phyloP scores from a whole-genome alignment of 2,797 vertebrate species.

The Sebastolobus altivelis region DNA sequence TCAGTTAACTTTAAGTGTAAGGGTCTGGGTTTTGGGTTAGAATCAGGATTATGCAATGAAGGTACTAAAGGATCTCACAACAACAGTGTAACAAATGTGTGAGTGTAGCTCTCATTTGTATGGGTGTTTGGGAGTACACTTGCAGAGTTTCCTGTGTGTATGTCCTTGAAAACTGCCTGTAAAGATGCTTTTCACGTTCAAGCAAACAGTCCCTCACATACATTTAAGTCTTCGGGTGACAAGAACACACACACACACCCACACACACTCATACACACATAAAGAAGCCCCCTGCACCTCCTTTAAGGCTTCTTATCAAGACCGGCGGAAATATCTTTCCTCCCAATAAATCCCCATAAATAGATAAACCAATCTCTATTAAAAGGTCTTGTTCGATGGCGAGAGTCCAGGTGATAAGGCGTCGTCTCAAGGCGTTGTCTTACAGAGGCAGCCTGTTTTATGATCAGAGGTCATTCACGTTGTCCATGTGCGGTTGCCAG shows the following conservation, averaged over 20 bases:
- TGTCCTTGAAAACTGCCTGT: conserved; percentile 54
- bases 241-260: conserved; percentile 18
- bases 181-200: conserved; percentile 57
- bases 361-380: conserved; percentile 69
- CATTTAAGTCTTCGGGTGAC: conserved; percentile 49
- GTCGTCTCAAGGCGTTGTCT: conserved; percentile 39
- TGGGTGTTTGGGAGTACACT: conserved; percentile 18
- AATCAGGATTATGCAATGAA: neutral
- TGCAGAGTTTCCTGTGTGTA: neutral
- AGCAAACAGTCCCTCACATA: conserved; percentile 51
- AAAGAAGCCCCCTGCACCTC: conserved; percentile 14
- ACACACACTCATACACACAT: too few relatives aligned
- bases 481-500: conserved; percentile 48
- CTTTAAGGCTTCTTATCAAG: conserved; percentile 54
- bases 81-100: neutral
- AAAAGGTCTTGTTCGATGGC: conserved; percentile 56
- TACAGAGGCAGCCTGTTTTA: conserved; percentile 41
- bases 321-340: conserved; percentile 50
- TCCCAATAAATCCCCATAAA: conserved; percentile 65
- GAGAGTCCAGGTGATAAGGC: conserved; percentile 51
- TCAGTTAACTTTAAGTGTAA: neutral
- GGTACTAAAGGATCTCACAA: neutral
- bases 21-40: neutral
- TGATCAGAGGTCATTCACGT: conserved; percentile 55
- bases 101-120: conserved; percentile 23